Conservation (phyloP, 2,113 vertebrate genomes). For the Leptobrachium ailaonicum region DNA sequence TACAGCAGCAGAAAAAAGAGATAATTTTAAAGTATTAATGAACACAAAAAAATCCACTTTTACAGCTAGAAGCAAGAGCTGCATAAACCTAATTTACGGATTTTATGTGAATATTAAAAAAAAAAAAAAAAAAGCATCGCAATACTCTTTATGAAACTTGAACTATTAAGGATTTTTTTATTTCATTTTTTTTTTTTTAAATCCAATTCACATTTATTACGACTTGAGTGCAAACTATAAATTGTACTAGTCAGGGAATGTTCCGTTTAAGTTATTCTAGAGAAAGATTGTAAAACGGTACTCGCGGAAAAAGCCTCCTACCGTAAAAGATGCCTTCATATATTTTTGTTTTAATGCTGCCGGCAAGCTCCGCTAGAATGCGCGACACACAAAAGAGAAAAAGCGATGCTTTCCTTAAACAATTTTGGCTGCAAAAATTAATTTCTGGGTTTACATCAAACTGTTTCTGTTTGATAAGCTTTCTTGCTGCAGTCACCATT, state of each 20-base stretch:
- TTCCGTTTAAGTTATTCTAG: conserved; percentile 30
- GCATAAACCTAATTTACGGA: conserved; percentile 60
- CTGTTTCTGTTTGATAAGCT: conserved; percentile 42
- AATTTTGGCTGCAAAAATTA: conserved; percentile 34
- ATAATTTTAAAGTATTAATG: conserved; percentile 57
- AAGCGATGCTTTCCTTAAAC: conserved; percentile 21
- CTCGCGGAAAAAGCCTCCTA: conserved; percentile 37
- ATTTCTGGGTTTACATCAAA: conserved; percentile 46
- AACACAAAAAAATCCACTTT: conserved; percentile 56
- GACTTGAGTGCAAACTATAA: conserved; percentile 61
- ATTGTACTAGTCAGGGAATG: conserved; percentile 52
- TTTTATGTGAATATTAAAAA: conserved; percentile 56
- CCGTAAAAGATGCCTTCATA: conserved; percentile 41
- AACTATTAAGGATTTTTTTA: conserved; percentile 62
- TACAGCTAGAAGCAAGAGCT: conserved; percentile 52
- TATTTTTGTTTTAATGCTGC: conserved; percentile 45
- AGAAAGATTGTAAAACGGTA: conserved; percentile 41
- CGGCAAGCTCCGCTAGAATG: conserved; percentile 26
- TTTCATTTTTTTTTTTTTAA: conserved; percentile 51
- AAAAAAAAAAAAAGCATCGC: conserved; percentile 41
- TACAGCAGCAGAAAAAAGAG: conserved; percentile 48
- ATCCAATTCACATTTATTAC: conserved; percentile 60
- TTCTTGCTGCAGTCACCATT: conserved; percentile 26
- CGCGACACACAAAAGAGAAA: conserved; percentile 13
- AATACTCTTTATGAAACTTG: conserved; percentile 64